phyloP scores from a whole-genome alignment of 2,888 invertebrate genomes.

The Andrena dorsata region DNA sequence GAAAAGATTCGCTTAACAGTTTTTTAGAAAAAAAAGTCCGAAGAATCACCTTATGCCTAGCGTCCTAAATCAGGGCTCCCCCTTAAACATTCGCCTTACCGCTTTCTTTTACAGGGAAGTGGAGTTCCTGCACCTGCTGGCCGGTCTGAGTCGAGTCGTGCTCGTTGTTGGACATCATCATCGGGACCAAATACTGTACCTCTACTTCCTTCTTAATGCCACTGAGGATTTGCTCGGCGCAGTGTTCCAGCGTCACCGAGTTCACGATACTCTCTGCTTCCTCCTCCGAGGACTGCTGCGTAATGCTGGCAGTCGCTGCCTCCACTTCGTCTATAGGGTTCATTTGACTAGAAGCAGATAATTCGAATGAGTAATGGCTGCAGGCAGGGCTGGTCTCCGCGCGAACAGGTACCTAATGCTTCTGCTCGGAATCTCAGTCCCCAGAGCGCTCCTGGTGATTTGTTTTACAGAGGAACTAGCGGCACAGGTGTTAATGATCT shows the following conservation, averaged over 20 bases:
- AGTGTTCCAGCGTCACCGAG: slow-evolving; percentile 85
- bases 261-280: slow-evolving; percentile 75
- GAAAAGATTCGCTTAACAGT: too few relatives aligned
- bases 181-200: slow-evolving; percentile 86
- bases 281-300: slow-evolving; percentile 77
- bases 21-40: too few relatives aligned
- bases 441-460: slow-evolving; percentile 18
- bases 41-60: too few relatives aligned
- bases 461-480: slow-evolving; percentile 29
- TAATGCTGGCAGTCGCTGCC: slow-evolving; percentile 87
- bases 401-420: slow-evolving; percentile 38
- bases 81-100: slow-evolving; percentile 67
- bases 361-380: background rate
- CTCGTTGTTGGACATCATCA: slow-evolving; percentile 76
- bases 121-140: slow-evolving; percentile 67
- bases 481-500: slow-evolving; percentile 25
- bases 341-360: slow-evolving; percentile 70
- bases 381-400: background rate
- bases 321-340: slow-evolving; percentile 85
- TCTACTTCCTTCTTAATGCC: slow-evolving; percentile 87
- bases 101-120: slow-evolving; percentile 79
- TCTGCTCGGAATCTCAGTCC: slow-evolving; percentile 27
- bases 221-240: slow-evolving; percentile 87
- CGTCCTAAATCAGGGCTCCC: too few relatives aligned
- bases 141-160: slow-evolving; percentile 59